Evolutionary conservation across 1,140 invertebrate species (phyloP), one percentile per base, ranked within the genome.

Genomic region (Antheraea pernyi): DNA sequence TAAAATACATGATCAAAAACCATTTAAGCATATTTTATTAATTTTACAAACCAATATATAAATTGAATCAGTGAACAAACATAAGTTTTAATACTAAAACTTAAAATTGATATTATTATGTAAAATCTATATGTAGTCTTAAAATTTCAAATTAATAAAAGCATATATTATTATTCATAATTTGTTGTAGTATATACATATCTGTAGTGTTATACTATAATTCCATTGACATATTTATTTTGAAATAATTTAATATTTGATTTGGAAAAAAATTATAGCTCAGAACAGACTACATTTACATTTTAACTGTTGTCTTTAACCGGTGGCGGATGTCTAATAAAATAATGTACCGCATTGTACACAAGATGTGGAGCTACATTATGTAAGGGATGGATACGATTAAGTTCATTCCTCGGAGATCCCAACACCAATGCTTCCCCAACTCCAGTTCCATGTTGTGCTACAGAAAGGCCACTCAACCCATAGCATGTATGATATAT

Each of bases 401-500:
- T 93, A 0, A 93, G 73, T 74, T 91, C 90, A 77, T 93, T 93
- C 19, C 76, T 78, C 7, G 81, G 84, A 42, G 83, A 60, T 13
- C 92, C 92, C 10, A 92, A 78, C 19, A 92, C 75, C 66, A 80
- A 80, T 4, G 84, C 75, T 62, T 93, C 85, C 75, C 93, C 88
- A 46, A 95, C 95, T 70, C 93, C 86, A 84, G 92, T 73, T 59
- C 96, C 96, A 93, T 98, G 96, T 92, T 99, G 99, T 39, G 98
- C 96, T 66, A 99, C 93, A 19, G 98, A 98, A 19, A 99, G 91
- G n/a, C 99, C 99, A 93, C 98, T 98, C 4, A 99, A 91, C 3
- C 96, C 96, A 84, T 99, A 99, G 91, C 98, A 99, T 0, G 98
- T 99, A 85, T 99, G 99, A 89, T 99, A 99, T 69, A 97, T 95